Base-by-base conservation (phyloP, 2,888 invertebrate species). In the Scaptomyza parva region DNA sequence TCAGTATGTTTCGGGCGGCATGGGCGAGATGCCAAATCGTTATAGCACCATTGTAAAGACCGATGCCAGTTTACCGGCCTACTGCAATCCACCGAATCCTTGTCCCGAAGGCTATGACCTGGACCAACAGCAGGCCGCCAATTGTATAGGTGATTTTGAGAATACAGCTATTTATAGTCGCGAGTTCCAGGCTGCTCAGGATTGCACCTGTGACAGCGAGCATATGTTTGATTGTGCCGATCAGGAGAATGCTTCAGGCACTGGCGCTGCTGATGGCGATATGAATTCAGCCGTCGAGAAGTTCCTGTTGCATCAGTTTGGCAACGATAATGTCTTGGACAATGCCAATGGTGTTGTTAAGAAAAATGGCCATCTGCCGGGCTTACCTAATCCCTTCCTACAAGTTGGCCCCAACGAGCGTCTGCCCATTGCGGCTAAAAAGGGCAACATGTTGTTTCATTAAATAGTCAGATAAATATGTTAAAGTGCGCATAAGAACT, bases 61-160 rank as follows among this genome's bases (percentile, higher is more conserved):
- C 3, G 98, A 99, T 89, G 96, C 96, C 9, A 95, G 96, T 12
- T 93, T 99, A 62, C 99, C 99, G 0, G 98, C 99, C 18, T 99
- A 99, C 92, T 99, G 99, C 92, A 98, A 99, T 91, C 99, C 99
- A 1, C 99, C 99, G 2, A 99, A 99, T 92, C 99, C 99, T 0
- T 99, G 99, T 89, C 99, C 99, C 2, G 94, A 97, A 63, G 99
- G 98, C 75, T 98, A 97, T 89, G 79, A 81, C 8, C 41, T 64
- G 33, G 76, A 72, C 14, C 62, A 61, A 22, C 97, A 63, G 26
- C 97, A 95, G 82, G 95, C 95, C 44, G 97, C 97, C 74, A 76
- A 76, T 52, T 99, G 99, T 91, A 94, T 98, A 86, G 95, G 94
- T 74, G 94, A 96, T 77, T 99, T 99, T 89, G 97, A 97, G 91